A percentile compares a stretch with the other conserved stretches of the same genome.
phyloP scores from a whole-genome alignment of 2,888 invertebrate genomes.

The Tortrix viridana region DNA sequence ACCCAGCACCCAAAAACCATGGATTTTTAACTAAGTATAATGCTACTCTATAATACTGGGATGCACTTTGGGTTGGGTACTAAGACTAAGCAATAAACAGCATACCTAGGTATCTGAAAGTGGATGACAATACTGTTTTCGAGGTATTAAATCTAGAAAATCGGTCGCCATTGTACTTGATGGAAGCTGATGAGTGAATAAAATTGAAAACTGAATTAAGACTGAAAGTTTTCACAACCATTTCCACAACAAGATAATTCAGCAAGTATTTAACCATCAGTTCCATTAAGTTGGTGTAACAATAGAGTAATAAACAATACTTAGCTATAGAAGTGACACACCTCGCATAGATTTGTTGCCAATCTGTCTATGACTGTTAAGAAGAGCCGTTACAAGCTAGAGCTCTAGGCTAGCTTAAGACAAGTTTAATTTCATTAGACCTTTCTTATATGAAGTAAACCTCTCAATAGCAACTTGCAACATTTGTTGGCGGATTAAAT shows the following conservation, averaged over 20 bases:
- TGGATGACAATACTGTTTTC: slow-evolving; percentile 66
- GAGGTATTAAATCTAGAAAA: slow-evolving; percentile 8
- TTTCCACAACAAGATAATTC: background rate
- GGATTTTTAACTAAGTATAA: slow-evolving; percentile 50
- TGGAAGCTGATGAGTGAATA: slow-evolving; percentile 10
- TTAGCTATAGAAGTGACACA: slow-evolving; percentile 4
- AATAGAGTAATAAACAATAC: slow-evolving; percentile 3
- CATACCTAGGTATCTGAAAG: slow-evolving; percentile 45
- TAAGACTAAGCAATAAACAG: slow-evolving; percentile 58
- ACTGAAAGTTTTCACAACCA: background rate
- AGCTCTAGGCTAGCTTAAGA: no score
- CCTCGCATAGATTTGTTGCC: background rate
- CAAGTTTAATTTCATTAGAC: no score
- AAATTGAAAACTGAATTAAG: background rate
- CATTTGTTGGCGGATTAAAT: no score
- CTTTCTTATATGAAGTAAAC: no score
- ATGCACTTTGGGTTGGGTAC: slow-evolving; percentile 75
- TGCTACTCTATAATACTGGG: slow-evolving; percentile 74
- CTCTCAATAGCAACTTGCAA: no score
- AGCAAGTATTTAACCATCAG: slow-evolving; percentile 9
- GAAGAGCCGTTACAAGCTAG: no score
- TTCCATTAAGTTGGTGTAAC: slow-evolving; percentile 21
- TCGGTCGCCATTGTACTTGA: slow-evolving; percentile 10
- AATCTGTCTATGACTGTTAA: background rate
- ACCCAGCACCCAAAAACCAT: slow-evolving; percentile 74